A percentile compares a stretch with the other conserved stretches of the same genome.
Conservation (phyloP, 2,888 invertebrate species). For the Cantharis rufa region DNA sequence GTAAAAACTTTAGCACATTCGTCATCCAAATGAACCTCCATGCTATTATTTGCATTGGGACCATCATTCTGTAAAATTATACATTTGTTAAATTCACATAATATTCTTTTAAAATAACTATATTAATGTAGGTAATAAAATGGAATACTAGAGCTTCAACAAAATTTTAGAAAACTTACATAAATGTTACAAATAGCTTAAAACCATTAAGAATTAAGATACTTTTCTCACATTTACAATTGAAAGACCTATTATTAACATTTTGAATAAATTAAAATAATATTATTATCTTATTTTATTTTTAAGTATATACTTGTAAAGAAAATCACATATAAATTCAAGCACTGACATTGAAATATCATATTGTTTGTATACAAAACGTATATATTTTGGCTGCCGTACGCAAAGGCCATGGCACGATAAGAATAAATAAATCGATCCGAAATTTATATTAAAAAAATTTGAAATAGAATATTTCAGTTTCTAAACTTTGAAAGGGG, state of each 20-base stretch:
- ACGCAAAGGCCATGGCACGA: not conserved
- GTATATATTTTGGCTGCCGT: not conserved
- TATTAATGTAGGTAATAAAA: not conserved
- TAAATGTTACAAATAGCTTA: not conserved
- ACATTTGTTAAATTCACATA: not conserved
- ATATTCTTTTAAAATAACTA: not conserved
- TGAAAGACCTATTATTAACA: not conserved
- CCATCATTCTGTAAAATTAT: constrained; percentile 51
- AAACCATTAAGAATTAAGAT: not conserved
- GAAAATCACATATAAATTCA: not conserved
- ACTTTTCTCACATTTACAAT: not conserved
- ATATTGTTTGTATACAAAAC: not conserved
- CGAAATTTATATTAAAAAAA: not conserved
- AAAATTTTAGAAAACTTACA: not conserved
- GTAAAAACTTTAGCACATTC: constrained; percentile 89
- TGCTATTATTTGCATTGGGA: constrained; percentile 47
- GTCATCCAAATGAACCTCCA: constrained; percentile 77
- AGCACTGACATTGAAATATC: not conserved
- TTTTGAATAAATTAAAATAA: not conserved
- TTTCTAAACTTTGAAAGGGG: not conserved
- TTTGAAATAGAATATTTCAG: not conserved
- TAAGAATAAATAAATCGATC: not conserved
- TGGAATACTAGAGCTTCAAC: not conserved
- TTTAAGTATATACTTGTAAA: not conserved
- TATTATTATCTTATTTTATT: not conserved